phyloP scores from a whole-genome alignment of 2,113 vertebrate genomes.

The Chauna torquata region DNA sequence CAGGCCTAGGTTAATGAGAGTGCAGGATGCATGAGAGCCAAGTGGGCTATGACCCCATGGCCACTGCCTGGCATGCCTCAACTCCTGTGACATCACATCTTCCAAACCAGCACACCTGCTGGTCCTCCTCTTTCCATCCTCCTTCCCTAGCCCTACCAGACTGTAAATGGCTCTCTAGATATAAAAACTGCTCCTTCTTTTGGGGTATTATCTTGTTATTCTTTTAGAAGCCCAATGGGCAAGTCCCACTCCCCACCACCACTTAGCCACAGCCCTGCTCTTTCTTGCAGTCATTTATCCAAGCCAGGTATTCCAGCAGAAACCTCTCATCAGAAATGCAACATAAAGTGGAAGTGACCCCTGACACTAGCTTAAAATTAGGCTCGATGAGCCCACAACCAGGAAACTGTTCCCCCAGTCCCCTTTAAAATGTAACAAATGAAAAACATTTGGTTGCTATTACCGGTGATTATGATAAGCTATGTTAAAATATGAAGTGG shows the following conservation, averaged over 20 bases:
- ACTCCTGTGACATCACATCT: neutral
- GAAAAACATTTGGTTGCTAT: conserved; percentile 73
- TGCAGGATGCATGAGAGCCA: neutral
- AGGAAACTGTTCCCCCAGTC: conserved; percentile 27
- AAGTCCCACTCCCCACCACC: neutral
- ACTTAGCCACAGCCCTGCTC: neutral
- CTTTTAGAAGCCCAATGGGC: neutral
- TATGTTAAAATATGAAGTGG: conserved; percentile 58
- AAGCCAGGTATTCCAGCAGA: neutral
- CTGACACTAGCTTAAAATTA: conserved; percentile 51
- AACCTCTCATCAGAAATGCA: conserved; percentile 27
- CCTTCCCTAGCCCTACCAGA: neutral
- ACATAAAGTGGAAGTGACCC: conserved; percentile 59
- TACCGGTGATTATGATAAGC: conserved; percentile 60
- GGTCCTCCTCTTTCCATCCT: neutral
- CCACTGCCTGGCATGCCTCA: neutral
- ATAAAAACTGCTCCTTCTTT: neutral
- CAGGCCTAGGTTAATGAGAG: neutral
- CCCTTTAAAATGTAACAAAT: conserved; percentile 45
- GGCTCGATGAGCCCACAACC: conserved; percentile 16
- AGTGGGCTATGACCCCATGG: neutral
- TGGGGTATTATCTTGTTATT: neutral
- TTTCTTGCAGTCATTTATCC: neutral
- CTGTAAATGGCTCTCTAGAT: neutral
- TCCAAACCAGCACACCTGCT: neutral